Evolutionary conservation across 1,140 invertebrate species (phyloP), one percentile per base, ranked within the genome.

Genomic region (Arion vulgaris): DNA sequence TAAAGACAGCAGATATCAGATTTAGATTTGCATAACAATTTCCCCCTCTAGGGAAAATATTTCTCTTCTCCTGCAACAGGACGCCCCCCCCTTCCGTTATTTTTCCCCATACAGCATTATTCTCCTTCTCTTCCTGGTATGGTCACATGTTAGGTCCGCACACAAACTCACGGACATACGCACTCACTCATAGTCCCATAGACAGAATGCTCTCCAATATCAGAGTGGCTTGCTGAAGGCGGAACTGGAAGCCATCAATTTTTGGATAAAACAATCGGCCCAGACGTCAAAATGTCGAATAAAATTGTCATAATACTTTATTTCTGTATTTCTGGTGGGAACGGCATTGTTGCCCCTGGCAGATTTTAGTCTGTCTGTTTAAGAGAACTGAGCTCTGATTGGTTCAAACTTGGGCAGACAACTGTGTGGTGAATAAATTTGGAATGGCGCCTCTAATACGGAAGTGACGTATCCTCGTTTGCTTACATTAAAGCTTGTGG

Each of bases 241-340:
- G 32, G 36, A 73, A 26, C 36, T 36, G 41, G 41, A 38, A 39
- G 38, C 36, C 36, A 45, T 41, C 71, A 73, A 45, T 41, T 73
- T 1, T 73, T n/a, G 41, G 71, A 36, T n/a, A 73, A 73, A 45
- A 73, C 71, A 73, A 45, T 41, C 71, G 41, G 17, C 9, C 39
- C 36, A 73, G 26, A 15, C 36, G 34, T 41, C 36, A 45, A 73
- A 73, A 38, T 41, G 41, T 39, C 36, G 38, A n/a, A 73, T 39
- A 73, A 41, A 73, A 45, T 41, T 73, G 41, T 39, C 41, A 73
- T 39, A 73, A 41, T n/a, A 32, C 36, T 73, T 39, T 39, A 39
- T 73, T 66, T 66, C 62, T 41, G 71, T 39, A 73, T 73, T 66
- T 66, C 62, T 41, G 71, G 41, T 73, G 41, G 71, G 32, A 45